Percentiles rank a stretch among this genome's conserved stretches.
phyloP scores from a whole-genome alignment of 64 coral and sea anemone genomes.

The Catalaphyllia jardinei region DNA sequence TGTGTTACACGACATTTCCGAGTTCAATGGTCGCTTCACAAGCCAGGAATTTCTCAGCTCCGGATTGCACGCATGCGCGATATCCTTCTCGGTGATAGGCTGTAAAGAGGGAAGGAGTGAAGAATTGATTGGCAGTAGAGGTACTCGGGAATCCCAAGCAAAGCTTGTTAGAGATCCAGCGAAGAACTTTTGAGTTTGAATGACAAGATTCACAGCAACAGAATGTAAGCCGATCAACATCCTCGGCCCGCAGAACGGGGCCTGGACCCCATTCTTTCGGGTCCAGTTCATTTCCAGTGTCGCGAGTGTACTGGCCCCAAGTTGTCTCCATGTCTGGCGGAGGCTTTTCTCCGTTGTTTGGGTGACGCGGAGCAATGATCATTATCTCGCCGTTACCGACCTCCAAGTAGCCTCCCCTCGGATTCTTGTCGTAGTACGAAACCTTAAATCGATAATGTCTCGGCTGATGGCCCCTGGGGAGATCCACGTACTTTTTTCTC shows the following conservation, averaged over 20 bases:
- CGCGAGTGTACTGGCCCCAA: constrained; percentile 47
- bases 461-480: constrained; percentile 44
- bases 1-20: background rate
- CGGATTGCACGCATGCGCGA: constrained; percentile 43
- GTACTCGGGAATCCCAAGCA: constrained; percentile 67
- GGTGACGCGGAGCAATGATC: constrained; percentile 69
- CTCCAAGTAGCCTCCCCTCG: constrained; percentile 37
- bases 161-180: constrained; percentile 51
- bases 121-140: constrained; percentile 47
- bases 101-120: constrained; percentile 26
- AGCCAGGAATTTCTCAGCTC: constrained; percentile 3
- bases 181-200: constrained; percentile 35
- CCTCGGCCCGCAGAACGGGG: constrained; percentile 50
- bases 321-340: constrained; percentile 49
- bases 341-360: constrained; percentile 31
- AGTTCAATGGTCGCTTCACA: background rate
- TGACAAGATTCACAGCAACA: constrained; percentile 85
- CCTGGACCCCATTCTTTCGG: constrained; percentile 48
- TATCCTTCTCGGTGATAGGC: constrained; percentile 54
- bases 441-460: constrained; percentile 83
- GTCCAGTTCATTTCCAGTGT: constrained; percentile 65
- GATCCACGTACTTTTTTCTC: constrained; percentile 66
- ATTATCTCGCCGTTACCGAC: constrained; percentile 68
- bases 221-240: constrained; percentile 77
- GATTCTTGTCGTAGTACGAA: constrained; percentile 66